phyloP scores from a whole-genome alignment of 2,888 invertebrate species.

The Zygothrica quintamaculata region DNA sequence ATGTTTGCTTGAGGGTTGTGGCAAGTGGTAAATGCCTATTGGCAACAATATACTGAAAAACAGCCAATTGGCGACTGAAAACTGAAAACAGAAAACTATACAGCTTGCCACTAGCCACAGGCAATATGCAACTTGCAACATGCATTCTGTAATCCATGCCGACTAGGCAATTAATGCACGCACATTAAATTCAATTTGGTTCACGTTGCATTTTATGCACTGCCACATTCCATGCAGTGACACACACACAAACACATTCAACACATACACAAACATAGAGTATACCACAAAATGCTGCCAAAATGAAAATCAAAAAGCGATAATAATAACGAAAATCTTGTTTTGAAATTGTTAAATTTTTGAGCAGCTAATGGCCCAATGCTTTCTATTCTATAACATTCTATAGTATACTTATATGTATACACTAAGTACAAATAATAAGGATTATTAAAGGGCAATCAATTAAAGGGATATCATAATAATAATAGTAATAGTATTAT shows the following conservation, averaged over 20 bases:
- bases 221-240: slow-evolving; percentile 20
- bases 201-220: slow-evolving; percentile 31
- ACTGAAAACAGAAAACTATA: no score
- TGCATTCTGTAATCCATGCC: not conserved
- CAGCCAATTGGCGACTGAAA: slow-evolving; percentile 1
- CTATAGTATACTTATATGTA: no score
- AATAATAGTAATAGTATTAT: no score
- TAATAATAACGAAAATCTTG: slow-evolving; percentile 36
- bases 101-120: no score
- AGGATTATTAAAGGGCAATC: no score
- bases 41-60: not conserved
- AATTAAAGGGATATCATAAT: no score
- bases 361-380: slow-evolving; percentile 7
- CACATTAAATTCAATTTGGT: slow-evolving; percentile 67
- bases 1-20: slow-evolving; percentile 16
- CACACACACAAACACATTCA: slow-evolving; percentile 12
- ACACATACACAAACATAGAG: not conserved
- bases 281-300: not conserved
- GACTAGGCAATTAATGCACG: slow-evolving; percentile 58
- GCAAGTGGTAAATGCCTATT: slow-evolving; percentile 3
- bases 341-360: slow-evolving; percentile 11
- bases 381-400: not conserved
- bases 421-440: no score
- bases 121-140: not conserved
- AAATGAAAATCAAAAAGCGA: slow-evolving; percentile 14